Evolutionary conservation across 2,888 invertebrate species (phyloP), one percentile per base, ranked within the genome.

Genomic region (Dryococelus australis): DNA sequence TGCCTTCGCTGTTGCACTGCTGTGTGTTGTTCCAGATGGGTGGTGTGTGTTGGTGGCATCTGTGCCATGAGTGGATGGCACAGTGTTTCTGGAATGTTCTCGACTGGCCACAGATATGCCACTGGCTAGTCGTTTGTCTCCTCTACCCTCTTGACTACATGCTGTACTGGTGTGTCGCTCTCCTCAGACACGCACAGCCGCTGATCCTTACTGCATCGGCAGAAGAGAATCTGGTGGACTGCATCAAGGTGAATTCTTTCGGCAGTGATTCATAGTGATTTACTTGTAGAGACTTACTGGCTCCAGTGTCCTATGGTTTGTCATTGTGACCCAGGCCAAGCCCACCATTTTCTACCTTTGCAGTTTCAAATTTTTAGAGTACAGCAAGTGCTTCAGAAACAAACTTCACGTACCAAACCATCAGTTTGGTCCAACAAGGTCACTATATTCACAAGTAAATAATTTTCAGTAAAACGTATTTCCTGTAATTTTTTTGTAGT

Each of bases 81-180:
- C 89, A 88, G 53, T 88, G 87, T n/a, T 89, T 88, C 84, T 88
- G 88, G 86, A 87, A 85, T 20, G n/a, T 87, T 12, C 89, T 88
- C 10, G 86, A 87, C 20, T 89, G 89, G 89, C 43, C 85, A 12
- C 88, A 89, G 51, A 88, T 89, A 16, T 88, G 87, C 26, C 87
- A 88, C 6, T 89, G 89, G 89, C 12, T 88, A 43, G 80, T 80
- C 24, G 26, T 88, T 12, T 78, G 86, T 43, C 51, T 88, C 5
- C 83, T 88, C 10, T 86, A 88, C 43, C 88, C 86, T 20, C 84
- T 87, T n/a, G 88, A 89, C n/a, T 86, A 87, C 24, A 53, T 28
- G 20, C n/a, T 89, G 9, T 89, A 89, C 84, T 89, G 86, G 79
- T 87, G 88, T 26, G 83, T 88, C 6, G 86, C 87, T 28, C 53